Base-by-base conservation (phyloP, 2,113 vertebrate genomes). In the Nycticebus coucang region DNA sequence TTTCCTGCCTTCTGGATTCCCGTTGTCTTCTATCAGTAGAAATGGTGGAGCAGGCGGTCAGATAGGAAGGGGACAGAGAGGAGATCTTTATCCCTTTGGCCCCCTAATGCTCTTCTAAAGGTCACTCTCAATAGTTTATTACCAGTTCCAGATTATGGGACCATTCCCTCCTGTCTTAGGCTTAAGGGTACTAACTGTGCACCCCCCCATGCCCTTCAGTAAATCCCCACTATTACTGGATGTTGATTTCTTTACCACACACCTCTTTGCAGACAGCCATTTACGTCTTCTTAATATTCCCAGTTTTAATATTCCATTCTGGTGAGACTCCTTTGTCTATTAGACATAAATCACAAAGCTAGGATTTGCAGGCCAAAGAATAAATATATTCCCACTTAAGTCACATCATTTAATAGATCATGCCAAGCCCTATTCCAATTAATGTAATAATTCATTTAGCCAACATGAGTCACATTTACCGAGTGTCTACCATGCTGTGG, bases 351-450 rank as follows among this genome's bases (percentile, higher is more conserved):
- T 66, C n/a, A 35, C 72, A 72, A 79, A 87, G n/a, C 57, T 5
- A 30, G 69, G 12, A 7, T 71, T 79, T 80, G 68, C 2, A 88
- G 84, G 79, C 18, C n/a, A 87, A 86, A 78, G 81, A 59, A 72
- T 82, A 55, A 62, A 45, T 66, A 4, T 60, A 33, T 59, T 55
- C 92, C 41, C 33, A 89, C 18, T 78, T 93, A 7, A 64, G 2
- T 68, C 22, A 21, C 15, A 17, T 53, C 21, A 57, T 57, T 92
- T 64, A 83, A 22, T 2, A 83, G 66, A 13, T 66, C 30, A 53
- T 33, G 14, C 33, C 84, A 41, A 74, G 50, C n/a, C 24, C 3
- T 12, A 60, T 33, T 18, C 41, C 30, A 33, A 45, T 60, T 81
- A 53, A n/a, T 4, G 68, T 69, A 69, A 64, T 71, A 41, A 41